These are phyloP conservation scores for Pseudomugil gertrudae DNA, from an alignment of 2,797 vertebrate species.

Conservation along the genomic window DNA sequence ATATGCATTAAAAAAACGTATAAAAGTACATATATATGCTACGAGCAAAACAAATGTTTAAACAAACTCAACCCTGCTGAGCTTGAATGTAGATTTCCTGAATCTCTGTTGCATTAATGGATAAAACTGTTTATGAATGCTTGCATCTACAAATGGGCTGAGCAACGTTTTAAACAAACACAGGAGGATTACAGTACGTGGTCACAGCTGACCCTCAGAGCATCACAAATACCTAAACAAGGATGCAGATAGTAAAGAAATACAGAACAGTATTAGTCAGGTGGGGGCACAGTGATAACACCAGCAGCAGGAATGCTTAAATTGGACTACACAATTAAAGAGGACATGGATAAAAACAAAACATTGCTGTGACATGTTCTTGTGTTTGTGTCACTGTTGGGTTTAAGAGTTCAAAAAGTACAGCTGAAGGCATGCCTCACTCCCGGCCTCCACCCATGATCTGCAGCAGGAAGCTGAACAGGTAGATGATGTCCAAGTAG, in stretches of 20 bases:
- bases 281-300: not conserved
- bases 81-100: conserved; percentile 24
- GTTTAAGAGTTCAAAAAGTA: not conserved
- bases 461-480: conserved; percentile 93
- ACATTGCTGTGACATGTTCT: not conserved
- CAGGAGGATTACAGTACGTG: not conserved
- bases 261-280: conserved; percentile 4
- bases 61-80: conserved; percentile 35
- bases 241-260: conserved; percentile 4
- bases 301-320: conserved; percentile 8
- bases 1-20: conserved; percentile 25
- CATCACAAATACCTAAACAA: conserved; percentile 3
- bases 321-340: conserved; percentile 9
- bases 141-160: not conserved
- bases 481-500: conserved; percentile 94
- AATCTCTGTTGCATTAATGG: conserved; percentile 14
- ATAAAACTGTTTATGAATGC: conserved; percentile 9
- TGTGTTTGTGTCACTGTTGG: conserved; percentile 4
- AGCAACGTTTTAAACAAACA: conserved; percentile 9
- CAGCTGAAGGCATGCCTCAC: conserved; percentile 24
- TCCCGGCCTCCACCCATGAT: conserved; percentile 83
- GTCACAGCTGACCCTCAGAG: not conserved
- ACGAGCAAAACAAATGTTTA: not conserved
- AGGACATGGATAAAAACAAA: not conserved
- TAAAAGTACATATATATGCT: conserved; percentile 23